phyloP scores from a whole-genome alignment of 2,888 invertebrate genomes.

The Buathra laborator region DNA sequence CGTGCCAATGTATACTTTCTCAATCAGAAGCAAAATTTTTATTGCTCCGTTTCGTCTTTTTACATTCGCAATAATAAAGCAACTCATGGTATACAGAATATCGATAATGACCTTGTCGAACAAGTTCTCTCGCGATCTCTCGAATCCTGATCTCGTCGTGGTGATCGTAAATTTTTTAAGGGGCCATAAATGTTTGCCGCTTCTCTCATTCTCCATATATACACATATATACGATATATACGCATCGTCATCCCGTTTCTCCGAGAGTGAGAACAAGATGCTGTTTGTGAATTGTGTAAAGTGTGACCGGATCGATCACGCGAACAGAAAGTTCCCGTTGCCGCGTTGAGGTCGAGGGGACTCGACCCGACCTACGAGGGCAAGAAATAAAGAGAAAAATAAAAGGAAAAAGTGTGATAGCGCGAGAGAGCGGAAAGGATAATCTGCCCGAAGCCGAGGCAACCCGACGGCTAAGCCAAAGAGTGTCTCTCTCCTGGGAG shows the following conservation, averaged over 20 bases:
- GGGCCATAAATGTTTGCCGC: slow-evolving; percentile 46
- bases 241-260: not conserved
- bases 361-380: not conserved
- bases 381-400: not conserved
- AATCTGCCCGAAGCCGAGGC: slow-evolving; percentile 43
- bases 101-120: slow-evolving; percentile 65
- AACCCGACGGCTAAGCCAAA: slow-evolving; percentile 50
- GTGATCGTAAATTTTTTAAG: slow-evolving; percentile 60
- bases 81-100: slow-evolving; percentile 24
- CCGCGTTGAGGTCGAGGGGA: slow-evolving; percentile 7
- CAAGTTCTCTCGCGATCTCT: slow-evolving; percentile 35
- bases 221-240: not conserved
- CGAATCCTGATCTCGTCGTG: slow-evolving; percentile 43
- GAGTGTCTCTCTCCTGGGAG: slow-evolving; percentile 51
- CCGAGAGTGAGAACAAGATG: not conserved
- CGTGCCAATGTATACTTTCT: not conserved
- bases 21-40: not conserved
- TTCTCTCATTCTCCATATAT: not conserved
- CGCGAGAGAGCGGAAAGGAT: slow-evolving; percentile 37
- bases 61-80: not conserved
- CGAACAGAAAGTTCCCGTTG: slow-evolving; percentile 7
- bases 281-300: slow-evolving; percentile 6
- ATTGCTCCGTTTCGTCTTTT: not conserved
- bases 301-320: slow-evolving; percentile 26
- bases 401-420: slow-evolving; percentile 16